Base-by-base conservation (phyloP, 2,888 invertebrate genomes). In the Xanthorhoe designata region DNA sequence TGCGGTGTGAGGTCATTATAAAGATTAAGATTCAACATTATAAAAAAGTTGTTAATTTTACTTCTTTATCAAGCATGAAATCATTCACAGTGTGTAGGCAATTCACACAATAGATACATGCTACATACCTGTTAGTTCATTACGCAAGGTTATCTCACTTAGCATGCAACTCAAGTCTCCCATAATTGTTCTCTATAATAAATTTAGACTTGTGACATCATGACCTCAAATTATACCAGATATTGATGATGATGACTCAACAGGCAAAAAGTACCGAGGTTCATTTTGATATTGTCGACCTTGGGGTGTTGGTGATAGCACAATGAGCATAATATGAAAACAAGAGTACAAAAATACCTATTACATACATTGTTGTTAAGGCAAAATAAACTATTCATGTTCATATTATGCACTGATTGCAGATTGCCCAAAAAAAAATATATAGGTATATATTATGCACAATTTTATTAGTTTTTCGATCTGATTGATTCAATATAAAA, bases 141-240 rank as follows among this genome's bases (percentile, higher is more conserved):
- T 79, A 75, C 45, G 55, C 76, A 81, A 84, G 78, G 82, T 78
- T 82, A 80, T 71, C 74, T 71, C 78, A 87, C 79, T 89, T 88
- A 88, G 78, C 81, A 86, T 88, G 81, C 85, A 72, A 77, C 71
- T 74, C 75, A 79, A n/a, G 80, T 77, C 72, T 66, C 69, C 75
- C 76, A 78, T 86, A 85, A 87, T 87, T 84, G 81, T 78, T 80
- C 75, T 78, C 65, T 61, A 71, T 78, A 78, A 78, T 81, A 82
- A 76, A 79, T 75, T 78, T 69, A 78, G 80, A 75, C 75, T 76
- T 74, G 74, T 92, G 90, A 92, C 89, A 90, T 92, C 91, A 92
- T 88, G 73, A 76, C 79, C 80, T 83, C 75, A 78, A 85, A 88
- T 83, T 75, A 71, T 15, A 60, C 29, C 65, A 75, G 77, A 78